Conservation (phyloP, 2,113 vertebrate species). For the Thalassarche chlororhynchos region DNA sequence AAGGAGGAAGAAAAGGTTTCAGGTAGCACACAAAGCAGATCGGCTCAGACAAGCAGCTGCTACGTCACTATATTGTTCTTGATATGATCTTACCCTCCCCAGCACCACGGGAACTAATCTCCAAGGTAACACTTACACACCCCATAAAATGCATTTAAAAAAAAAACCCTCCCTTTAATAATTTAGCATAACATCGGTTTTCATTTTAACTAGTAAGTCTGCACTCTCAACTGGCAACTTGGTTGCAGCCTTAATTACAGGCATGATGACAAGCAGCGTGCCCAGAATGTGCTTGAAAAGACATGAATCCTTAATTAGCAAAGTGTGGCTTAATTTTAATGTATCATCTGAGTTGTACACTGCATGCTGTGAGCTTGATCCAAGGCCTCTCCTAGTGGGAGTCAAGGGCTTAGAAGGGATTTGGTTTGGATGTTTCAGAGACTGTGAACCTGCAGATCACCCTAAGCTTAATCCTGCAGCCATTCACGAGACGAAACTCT, state of each 20-base stretch:
- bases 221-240: neutral
- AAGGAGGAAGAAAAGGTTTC: neutral
- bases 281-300: neutral
- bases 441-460: neutral
- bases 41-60: neutral
- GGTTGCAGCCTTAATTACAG: neutral
- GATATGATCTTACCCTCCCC: neutral
- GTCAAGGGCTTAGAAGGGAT: constrained; percentile 1
- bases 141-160: neutral
- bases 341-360: neutral
- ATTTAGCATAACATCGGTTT: neutral
- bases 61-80: neutral
- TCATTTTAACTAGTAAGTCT: neutral
- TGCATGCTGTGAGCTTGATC: neutral
- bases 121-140: neutral
- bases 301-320: neutral
- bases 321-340: neutral
- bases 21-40: neutral
- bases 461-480: neutral
- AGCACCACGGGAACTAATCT: neutral
- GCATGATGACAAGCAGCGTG: neutral
- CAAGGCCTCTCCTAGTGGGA: neutral
- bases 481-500: neutral
- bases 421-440: neutral
- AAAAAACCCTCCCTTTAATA: neutral